Percentiles rank a stretch among this genome's conserved stretches.
These are phyloP conservation scores for Escarpia spicata DNA, from an alignment of 2,888 invertebrate species.

Conservation along the genomic window DNA sequence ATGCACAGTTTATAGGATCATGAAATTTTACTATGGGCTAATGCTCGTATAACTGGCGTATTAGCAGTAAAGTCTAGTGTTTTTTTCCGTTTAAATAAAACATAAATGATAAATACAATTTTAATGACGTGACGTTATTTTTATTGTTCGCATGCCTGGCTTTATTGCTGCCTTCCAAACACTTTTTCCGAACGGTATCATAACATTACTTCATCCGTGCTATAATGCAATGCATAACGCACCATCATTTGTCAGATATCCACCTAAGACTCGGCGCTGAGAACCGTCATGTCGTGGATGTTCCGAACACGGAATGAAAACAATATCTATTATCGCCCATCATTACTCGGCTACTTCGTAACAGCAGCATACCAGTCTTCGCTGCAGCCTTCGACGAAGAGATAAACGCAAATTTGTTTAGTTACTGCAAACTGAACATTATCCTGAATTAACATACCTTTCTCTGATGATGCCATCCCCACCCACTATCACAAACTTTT, in stretches of 20 bases:
- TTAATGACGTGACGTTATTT: not conserved
- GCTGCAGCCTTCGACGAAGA: not conserved
- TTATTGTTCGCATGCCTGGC: not conserved
- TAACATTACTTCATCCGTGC: not conserved
- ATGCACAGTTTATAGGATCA: too few species aligned
- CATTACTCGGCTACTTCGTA: slow-evolving; percentile 3
- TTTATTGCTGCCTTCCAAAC: not conserved
- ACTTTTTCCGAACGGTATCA: not conserved
- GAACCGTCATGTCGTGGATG: not conserved
- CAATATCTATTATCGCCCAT: slow-evolving; percentile 16
- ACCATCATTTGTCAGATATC: not conserved
- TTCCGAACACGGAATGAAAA: not conserved
- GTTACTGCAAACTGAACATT: not conserved
- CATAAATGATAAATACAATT: too few species aligned
- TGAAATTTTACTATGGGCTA: too few species aligned
- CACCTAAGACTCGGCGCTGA: not conserved
- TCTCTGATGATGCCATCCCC: slow-evolving; percentile 3
- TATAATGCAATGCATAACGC: not conserved
- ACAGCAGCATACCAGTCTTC: not conserved
- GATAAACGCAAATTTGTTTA: not conserved
- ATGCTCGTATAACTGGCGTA: too few species aligned
- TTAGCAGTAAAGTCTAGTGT: too few species aligned
- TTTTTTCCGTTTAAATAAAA: too few species aligned
- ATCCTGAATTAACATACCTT: not conserved
- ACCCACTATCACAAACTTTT: not conserved